These are phyloP conservation scores for Oophaga sylvatica DNA, from an alignment of 2,797 vertebrate species.

Conservation along the genomic window DNA sequence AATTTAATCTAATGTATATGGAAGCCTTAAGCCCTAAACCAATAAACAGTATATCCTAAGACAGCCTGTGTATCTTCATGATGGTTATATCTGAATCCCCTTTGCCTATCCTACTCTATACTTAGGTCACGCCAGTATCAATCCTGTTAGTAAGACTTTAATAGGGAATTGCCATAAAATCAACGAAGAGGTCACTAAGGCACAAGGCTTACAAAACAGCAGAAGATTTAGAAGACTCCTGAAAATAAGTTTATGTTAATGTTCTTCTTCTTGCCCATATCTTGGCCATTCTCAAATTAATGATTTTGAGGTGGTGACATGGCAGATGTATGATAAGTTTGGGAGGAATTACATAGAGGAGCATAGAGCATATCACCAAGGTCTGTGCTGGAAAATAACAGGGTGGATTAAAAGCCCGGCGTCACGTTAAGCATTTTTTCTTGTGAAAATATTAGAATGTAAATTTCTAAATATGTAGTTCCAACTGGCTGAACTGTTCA, in stretches of 20 bases:
- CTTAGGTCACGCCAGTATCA: not conserved
- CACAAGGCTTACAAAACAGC: not conserved
- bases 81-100: not conserved
- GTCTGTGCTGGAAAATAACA: conserved; percentile 7
- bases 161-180: not conserved
- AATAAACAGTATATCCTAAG: not conserved
- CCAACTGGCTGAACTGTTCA: conserved; percentile 47
- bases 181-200: not conserved
- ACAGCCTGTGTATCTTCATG: not conserved
- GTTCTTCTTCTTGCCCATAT: not conserved
- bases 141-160: not conserved
- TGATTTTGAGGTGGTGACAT: conserved; percentile 17
- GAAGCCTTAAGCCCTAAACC: no score
- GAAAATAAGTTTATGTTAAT: conserved; percentile 28
- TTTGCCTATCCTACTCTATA: not conserved
- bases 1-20: no score
- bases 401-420: conserved; percentile 15
- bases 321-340: conserved; percentile 22
- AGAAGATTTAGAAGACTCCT: not conserved
- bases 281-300: not conserved
- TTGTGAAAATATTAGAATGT: conserved; percentile 50
- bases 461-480: conserved; percentile 42
- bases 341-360: conserved; percentile 26
- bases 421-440: conserved; percentile 41
- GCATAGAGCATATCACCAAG: conserved; percentile 9